Conservation (phyloP, 2,113 vertebrate species). For the Xyrauchen texanus region DNA sequence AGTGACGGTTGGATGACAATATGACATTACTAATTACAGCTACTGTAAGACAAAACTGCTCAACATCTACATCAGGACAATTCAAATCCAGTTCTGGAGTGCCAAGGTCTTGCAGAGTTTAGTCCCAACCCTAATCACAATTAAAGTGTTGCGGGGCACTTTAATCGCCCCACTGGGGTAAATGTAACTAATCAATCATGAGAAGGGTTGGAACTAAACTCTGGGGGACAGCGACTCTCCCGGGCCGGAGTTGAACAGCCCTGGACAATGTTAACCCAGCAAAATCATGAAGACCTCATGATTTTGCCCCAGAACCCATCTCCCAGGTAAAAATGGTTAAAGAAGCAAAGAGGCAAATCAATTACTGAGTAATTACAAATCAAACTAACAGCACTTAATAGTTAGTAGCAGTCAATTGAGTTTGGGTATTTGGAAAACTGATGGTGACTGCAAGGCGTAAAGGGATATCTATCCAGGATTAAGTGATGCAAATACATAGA, state of each 20-base stretch:
- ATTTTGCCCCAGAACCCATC: conserved; percentile 81
- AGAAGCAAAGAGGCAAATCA: conserved; percentile 59
- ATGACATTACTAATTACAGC: conserved; percentile 96
- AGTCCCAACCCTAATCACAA: too few relatives aligned
- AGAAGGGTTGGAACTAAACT: too few relatives aligned
- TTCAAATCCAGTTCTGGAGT: too few relatives aligned
- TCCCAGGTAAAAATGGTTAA: conserved; percentile 85
- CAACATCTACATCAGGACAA: conserved; percentile 78
- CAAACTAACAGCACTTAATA: conserved; percentile 79
- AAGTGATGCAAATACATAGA: conserved; percentile 70
- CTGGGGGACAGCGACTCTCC: too few relatives aligned
- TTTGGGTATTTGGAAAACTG: conserved; percentile 71
- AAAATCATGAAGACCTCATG: conserved; percentile 77
- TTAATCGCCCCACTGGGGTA: too few relatives aligned
- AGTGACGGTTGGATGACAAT: conserved; percentile 99
- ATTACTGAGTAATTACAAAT: conserved; percentile 73
- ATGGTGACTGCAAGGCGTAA: conserved; percentile 67
- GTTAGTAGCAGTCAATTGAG: conserved; percentile 90
- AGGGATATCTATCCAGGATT: conserved; percentile 63
- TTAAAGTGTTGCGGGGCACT: too few relatives aligned
- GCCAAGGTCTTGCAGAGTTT: too few relatives aligned
- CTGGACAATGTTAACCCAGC: conserved; percentile 67
- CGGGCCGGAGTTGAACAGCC: too few relatives aligned
- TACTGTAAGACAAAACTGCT: conserved; percentile 87
- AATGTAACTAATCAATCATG: too few relatives aligned